Base-by-base conservation (phyloP, 2,113 vertebrate genomes). In the Arvicanthis niloticus region DNA sequence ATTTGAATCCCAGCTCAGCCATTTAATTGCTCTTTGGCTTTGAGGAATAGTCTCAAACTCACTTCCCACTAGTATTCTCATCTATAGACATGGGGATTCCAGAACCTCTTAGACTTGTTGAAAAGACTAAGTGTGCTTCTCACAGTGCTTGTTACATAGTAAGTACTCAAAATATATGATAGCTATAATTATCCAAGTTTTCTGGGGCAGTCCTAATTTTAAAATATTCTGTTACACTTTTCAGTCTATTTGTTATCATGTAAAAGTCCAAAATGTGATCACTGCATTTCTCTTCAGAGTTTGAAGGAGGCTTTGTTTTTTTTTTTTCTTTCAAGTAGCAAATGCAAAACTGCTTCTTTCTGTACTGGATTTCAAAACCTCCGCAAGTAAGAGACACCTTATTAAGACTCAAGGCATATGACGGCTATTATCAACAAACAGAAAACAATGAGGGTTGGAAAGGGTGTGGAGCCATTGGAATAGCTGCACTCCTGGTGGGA, bases 161-260 rank as follows among this genome's bases (percentile, higher is more conserved):
- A 88, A 93, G 65, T 90, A 51, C 68, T 96, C 73, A 91, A 97
- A 98, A 93, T 94, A 58, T 45, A 85, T 84, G 48, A 90, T 81
- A 78, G 21, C 86, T 96, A 93, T 97, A 96, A 92, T 88, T 96
- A 97, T 95, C 40, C 77, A 94, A 77, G 42, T 94, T 97, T 97
- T 98, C 87, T 95, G 87, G 93, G 93, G 34, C 80, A 96, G 92
- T 93, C 58, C 45, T 87, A 45, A 96, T 96, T 85, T 97, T 96
- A 85, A 97, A 88, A 94, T 97, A 94, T 92, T 94, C 88, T 88
- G 70, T 95, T 96, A 40, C 67, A 92, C 91, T 96, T 96, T 97
- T 94, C 58, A 88, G 88, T 89, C 75, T 96, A 26, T 72, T 85
- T 72, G 68, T 91, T 93, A 80, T 45, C 62, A 90, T 97, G 95